A percentile compares a stretch with the other conserved stretches of the same genome.
These are phyloP conservation scores for Laspeyria flexula DNA, from an alignment of 2,888 invertebrate species.

Conservation along the genomic window DNA sequence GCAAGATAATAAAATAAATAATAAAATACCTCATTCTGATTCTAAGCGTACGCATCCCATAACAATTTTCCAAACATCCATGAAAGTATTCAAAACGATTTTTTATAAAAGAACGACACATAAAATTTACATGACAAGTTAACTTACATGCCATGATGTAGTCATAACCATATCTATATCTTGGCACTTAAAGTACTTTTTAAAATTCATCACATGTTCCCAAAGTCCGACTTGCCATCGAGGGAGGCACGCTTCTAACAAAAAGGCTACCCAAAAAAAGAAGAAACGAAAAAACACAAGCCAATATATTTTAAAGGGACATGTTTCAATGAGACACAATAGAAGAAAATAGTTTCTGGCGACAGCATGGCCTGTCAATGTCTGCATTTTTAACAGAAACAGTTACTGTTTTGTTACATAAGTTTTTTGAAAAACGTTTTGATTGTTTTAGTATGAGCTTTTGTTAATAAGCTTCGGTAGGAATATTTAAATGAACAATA, in stretches of 20 bases:
- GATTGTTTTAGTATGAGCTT: constrained; percentile 25
- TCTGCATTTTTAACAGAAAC: constrained; percentile 48
- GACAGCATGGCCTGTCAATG: constrained; percentile 64
- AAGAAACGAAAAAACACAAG: constrained; percentile 59
- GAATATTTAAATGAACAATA: background rate
- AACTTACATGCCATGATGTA: constrained; percentile 67
- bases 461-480: constrained; percentile 1
- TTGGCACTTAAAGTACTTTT: constrained; percentile 67
- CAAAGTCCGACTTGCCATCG: constrained; percentile 61
- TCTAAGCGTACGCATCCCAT: constrained; percentile 53
- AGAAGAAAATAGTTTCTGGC: constrained; percentile 73
- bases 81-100: constrained; percentile 54
- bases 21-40: constrained; percentile 51
- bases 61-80: constrained; percentile 56
- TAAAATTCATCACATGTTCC: constrained; percentile 81
- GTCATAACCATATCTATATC: constrained; percentile 70
- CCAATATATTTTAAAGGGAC: constrained; percentile 73
- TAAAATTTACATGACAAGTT: constrained; percentile 74
- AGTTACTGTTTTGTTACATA: constrained; percentile 28
- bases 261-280: constrained; percentile 65
- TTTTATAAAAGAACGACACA: constrained; percentile 56
- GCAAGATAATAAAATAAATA: constrained; percentile 30
- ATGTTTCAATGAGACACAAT: constrained; percentile 73
- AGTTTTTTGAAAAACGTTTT: constrained; percentile 13
- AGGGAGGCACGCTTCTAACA: constrained; percentile 72